Evolutionary conservation across 1,140 invertebrate genomes (phyloP).

Genomic region (Chymomyza costata): DNA sequence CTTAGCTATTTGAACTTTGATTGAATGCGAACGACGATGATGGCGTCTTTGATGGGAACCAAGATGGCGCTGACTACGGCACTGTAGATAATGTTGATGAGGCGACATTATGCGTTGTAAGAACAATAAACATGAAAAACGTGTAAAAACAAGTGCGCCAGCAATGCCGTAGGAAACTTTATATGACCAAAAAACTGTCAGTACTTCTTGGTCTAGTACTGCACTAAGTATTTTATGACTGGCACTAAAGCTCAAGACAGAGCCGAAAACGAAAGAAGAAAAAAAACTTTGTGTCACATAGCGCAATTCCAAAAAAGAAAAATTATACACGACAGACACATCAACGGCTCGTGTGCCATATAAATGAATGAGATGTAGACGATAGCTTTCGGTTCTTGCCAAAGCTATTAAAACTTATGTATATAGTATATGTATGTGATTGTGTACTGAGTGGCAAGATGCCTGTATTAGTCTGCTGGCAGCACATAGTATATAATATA

Average conservation of each 20-base stretch:
- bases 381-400: constrained; percentile 18
- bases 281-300: constrained; percentile 50
- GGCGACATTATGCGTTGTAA: constrained; percentile 49
- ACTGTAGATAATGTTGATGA: constrained; percentile 10
- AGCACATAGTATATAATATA: constrained; percentile 45
- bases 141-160: constrained; percentile 54
- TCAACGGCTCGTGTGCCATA: constrained; percentile 30
- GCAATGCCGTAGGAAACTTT: too few relatives aligned
- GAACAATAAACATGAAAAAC: constrained; percentile 61
- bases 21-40: constrained; percentile 40
- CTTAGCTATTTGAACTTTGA: constrained; percentile 49
- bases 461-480: too few relatives aligned
- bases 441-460: too few relatives aligned
- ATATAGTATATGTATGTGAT: neutral
- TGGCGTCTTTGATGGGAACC: neutral
- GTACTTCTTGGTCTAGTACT: too few relatives aligned
- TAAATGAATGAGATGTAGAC: constrained; percentile 36
- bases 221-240: constrained; percentile 58
- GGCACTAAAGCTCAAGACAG: constrained; percentile 46
- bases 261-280: constrained; percentile 25
- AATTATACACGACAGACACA: constrained; percentile 16
- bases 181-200: too few relatives aligned
- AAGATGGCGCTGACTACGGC: neutral
- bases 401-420: constrained; percentile 62
- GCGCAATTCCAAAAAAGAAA: constrained; percentile 51